Base-by-base conservation (phyloP, 2,797 vertebrate species). In the Anguilla anguilla region DNA sequence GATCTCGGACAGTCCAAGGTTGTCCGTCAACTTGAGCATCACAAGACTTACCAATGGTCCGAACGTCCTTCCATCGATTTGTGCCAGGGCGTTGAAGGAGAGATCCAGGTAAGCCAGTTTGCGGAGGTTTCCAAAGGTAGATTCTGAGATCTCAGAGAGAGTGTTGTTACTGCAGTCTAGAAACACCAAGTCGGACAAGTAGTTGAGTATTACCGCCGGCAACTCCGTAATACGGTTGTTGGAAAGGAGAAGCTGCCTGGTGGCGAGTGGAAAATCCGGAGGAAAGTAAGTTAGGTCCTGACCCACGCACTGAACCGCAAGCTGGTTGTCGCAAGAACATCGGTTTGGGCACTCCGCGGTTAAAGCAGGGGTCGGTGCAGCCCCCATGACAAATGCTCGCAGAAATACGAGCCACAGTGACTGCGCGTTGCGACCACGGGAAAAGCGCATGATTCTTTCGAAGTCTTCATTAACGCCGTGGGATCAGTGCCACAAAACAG, bases 21-120 rank as follows among this genome's bases (percentile, higher is more conserved):
- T 99, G 90, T 98, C 95, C 0, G 97, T 97, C 91, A 99, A 94
- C 90, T 97, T 97, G 85, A 99, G 96, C 93, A 98, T 97, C 88
- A 99, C 96, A 90, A 99, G 95, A 88, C 96, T 97, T 88, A 94
- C 93, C 87, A 99, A 96, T 39, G 97, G 95, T 6, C 97, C 97
- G 94, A 99, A 99, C 77, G 97, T 98, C 91, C 95, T 94, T 86
- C 97, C 96, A 85, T 97, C 97, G 88, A 99, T 93, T 83, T 94
- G 96, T n/a, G 95, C 95, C 85, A 99, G 94, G 79, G 92, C 95
- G 96, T 99, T 99, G 94, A 97, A 97, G 85, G 98, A 99, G 94
- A 99, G 94, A 93, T 99, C 98, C 91, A 99, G 93, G 91, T 99
- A 99, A 87, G 98, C 96, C 69, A 99, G 97, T 90, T 94, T 98